Evolutionary conservation across 2,113 vertebrate species (phyloP).

Genomic region (Odontophorus gujanensis): DNA sequence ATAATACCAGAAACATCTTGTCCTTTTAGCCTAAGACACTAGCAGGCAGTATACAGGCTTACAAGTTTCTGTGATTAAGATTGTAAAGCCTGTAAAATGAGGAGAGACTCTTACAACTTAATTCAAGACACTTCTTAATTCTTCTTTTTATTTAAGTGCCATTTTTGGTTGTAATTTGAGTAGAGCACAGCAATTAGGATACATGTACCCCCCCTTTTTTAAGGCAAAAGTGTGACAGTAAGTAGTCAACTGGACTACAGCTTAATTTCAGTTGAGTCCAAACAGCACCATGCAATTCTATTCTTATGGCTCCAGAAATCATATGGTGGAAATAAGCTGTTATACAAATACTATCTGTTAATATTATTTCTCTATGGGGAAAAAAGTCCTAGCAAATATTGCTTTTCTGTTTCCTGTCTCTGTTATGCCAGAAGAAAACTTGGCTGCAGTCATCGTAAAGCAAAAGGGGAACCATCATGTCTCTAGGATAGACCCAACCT

Average conservation of each 20-base stretch:
- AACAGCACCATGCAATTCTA: not conserved
- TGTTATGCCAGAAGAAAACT: not conserved
- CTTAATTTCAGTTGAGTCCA: not conserved
- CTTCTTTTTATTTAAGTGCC: not conserved
- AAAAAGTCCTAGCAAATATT: not conserved
- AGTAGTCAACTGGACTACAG: not conserved
- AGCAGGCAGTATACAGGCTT: not conserved
- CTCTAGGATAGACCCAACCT: not conserved
- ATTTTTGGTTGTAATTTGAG: not conserved
- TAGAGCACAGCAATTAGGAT: not conserved
- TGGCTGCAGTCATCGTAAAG: not conserved
- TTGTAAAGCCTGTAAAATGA: not conserved
- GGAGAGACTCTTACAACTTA: not conserved
- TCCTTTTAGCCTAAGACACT: not conserved
- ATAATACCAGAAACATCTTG: not conserved
- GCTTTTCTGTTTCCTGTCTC: not conserved
- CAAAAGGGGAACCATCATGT: not conserved
- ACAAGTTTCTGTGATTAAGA: not conserved
- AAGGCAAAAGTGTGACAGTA: not conserved
- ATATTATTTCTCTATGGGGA: not conserved
- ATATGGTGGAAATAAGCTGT: not conserved
- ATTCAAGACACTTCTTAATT: not conserved
- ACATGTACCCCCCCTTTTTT: not conserved
- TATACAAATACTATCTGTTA: not conserved
- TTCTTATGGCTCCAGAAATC: not conserved